Percentiles rank a stretch among this genome's conserved stretches.
These are phyloP conservation scores for Synanthedon andrenaeformis DNA, from an alignment of 2,888 invertebrate species.

Conservation along the genomic window DNA sequence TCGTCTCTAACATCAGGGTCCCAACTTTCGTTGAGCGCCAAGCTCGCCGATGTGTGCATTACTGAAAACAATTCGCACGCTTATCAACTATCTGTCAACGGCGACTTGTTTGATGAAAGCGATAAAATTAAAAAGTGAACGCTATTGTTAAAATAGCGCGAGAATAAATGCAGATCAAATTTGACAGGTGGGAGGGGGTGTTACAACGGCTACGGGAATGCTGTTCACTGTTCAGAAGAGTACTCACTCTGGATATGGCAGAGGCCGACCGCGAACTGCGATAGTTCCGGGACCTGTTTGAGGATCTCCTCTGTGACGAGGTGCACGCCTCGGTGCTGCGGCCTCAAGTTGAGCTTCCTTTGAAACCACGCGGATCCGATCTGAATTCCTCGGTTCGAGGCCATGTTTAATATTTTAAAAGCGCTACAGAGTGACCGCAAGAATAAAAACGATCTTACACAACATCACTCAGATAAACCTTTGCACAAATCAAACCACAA, in stretches of 20 bases:
- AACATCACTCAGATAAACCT: constrained; percentile 69
- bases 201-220: constrained; percentile 51
- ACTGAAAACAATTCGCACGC: constrained; percentile 75
- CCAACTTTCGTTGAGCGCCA: constrained; percentile 98
- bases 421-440: constrained; percentile 66
- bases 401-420: constrained; percentile 77
- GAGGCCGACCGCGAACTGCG: constrained; percentile 94
- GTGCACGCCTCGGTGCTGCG: constrained; percentile 97
- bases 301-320: constrained; percentile 97
- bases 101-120: constrained; percentile 5
- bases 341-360: constrained; percentile 94
- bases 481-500: constrained; percentile 73
- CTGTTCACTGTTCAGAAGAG: constrained; percentile 24
- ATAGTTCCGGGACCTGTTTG: constrained; percentile 93
- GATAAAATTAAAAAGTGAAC: not conserved
- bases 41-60: constrained; percentile 97
- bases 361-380: constrained; percentile 98
- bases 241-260: constrained; percentile 97
- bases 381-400: constrained; percentile 92
- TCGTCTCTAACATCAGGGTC: constrained; percentile 97
- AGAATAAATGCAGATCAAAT: constrained; percentile 32
- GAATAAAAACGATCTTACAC: constrained; percentile 67
- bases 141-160: constrained; percentile 19
- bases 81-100: constrained; percentile 35
- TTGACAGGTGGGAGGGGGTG: constrained; percentile 46